A percentile compares a stretch with the other conserved stretches of the same genome.
phyloP scores from a whole-genome alignment of 1,140 invertebrate species.

The Papilio polyxenes region DNA sequence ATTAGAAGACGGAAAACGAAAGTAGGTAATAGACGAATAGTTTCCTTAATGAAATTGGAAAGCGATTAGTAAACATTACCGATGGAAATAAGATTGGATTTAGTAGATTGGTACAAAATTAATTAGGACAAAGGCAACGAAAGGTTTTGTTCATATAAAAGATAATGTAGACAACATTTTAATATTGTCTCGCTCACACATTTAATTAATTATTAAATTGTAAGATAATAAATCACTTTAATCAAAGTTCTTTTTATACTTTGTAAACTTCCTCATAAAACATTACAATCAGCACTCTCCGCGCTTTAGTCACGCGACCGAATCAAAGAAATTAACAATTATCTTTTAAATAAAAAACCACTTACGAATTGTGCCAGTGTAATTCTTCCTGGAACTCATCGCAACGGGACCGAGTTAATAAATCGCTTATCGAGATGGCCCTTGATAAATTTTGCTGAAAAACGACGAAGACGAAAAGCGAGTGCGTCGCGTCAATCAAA shows the following conservation, averaged over 20 bases:
- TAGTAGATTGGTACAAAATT: background rate
- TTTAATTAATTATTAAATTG: too few species aligned
- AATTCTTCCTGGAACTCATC: constrained; percentile 51
- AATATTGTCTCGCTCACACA: too few species aligned
- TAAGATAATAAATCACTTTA: too few species aligned
- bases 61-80: background rate
- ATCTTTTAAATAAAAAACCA: constrained; percentile 6
- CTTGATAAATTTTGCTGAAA: constrained; percentile 46
- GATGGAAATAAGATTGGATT: background rate
- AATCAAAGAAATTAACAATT: constrained; percentile 15
- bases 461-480: constrained; percentile 43
- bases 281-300: background rate
- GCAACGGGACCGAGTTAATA: constrained; percentile 53
- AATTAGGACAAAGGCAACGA: background rate
- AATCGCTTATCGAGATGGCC: constrained; percentile 53
- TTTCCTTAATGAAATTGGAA: background rate
- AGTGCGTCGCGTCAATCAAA: constrained; percentile 56
- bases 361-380: background rate
- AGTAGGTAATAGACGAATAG: background rate
- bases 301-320: constrained; percentile 1
- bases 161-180: background rate
- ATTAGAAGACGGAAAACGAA: background rate
- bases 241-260: background rate
- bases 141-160: background rate
- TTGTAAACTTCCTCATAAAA: constrained; percentile 3